Evolutionary conservation across 1,140 invertebrate genomes (phyloP), one percentile per base, ranked within the genome.

Genomic region (Drosophila nasuta): DNA sequence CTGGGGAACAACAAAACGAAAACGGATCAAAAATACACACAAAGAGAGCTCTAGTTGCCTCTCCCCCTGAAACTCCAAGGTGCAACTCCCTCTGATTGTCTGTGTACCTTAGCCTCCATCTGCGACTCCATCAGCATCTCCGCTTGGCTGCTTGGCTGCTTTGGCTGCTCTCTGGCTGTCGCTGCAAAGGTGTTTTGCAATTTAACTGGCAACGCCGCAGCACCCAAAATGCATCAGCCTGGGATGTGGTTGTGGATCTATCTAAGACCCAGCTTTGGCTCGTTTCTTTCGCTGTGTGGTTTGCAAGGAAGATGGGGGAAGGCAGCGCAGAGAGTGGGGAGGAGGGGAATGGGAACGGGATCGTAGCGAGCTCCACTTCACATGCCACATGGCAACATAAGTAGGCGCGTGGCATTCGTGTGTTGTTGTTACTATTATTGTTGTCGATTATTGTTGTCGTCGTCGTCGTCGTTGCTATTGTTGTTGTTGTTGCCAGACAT

Each of bases 371-470:
- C 80, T 81, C 58, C 86, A 89, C 86, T 89, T 85, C 86, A 89
- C 81, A 89, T 89, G 85, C 85, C 85, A 89, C 86, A 89, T 86
- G 81, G 86, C 85, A 85, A 81, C 85, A 89, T 91, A 91, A 91
- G 88, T 88, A 91, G 88, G 88, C 88, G 88, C 88, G 88, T 91
- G 88, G 88, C 88, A 89, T 83, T 91, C 88, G 88, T 91, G 87
- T 91, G 87, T 86, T 88, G 85, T 82, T 87, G 82, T 87, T 82
- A 87, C 79, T 86, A 82, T 87, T 87, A 82, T 87, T 87, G 82
- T 87, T 87, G 82, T 87, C 82, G 82, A 86, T 86, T 86, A 87
- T 86, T 82, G 82, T 87, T 82, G 79, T 76, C 51, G 59, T 80
- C 74, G 77, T 67, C 73, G 75, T 45, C 58, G 45, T 62, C 45